A percentile compares a stretch with the other conserved stretches of the same genome.
phyloP scores from a whole-genome alignment of 2,797 vertebrate genomes.

The Leptoclinus maculatus region DNA sequence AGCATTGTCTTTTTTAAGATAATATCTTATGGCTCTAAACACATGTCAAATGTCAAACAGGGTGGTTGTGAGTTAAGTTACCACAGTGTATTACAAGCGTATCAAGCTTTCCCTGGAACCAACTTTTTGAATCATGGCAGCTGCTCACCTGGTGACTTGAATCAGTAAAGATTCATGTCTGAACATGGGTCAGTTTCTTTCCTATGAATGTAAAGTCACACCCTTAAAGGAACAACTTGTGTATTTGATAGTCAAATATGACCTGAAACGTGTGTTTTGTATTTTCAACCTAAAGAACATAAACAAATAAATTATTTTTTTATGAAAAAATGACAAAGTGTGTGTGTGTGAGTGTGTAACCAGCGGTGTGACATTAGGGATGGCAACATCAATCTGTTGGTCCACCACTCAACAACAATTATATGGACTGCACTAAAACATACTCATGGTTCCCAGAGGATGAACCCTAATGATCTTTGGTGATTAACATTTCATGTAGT shows the following conservation, averaged over 20 bases:
- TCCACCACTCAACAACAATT: neutral
- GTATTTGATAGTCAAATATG: conserved; percentile 73
- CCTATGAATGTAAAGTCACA: conserved; percentile 45
- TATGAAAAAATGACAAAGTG: neutral
- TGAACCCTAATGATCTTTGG: neutral
- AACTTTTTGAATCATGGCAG: conserved; percentile 51
- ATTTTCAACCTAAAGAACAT: conserved; percentile 33
- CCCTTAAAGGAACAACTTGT: conserved; percentile 3
- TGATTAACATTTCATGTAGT: neutral
- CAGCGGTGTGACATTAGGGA: neutral
- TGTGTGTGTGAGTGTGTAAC: neutral
- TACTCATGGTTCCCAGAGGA: neutral
- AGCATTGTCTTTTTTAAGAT: conserved; percentile 1
- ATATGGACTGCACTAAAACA: neutral
- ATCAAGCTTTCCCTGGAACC: conserved; percentile 22
- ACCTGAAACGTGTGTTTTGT: conserved; percentile 53
- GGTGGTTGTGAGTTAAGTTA: neutral
- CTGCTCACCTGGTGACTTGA: conserved; percentile 53
- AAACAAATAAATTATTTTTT: conserved; percentile 74
- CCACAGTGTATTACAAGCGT: neutral
- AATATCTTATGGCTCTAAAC: neutral
- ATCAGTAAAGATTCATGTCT: conserved; percentile 19
- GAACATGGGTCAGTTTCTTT: conserved; percentile 35
- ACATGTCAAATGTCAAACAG: conserved; percentile 4
- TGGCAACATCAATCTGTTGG: neutral